Evolutionary conservation across 2,888 invertebrate genomes (phyloP), one percentile per base, ranked within the genome.

Genomic region (Alviniconcha strummeri): DNA sequence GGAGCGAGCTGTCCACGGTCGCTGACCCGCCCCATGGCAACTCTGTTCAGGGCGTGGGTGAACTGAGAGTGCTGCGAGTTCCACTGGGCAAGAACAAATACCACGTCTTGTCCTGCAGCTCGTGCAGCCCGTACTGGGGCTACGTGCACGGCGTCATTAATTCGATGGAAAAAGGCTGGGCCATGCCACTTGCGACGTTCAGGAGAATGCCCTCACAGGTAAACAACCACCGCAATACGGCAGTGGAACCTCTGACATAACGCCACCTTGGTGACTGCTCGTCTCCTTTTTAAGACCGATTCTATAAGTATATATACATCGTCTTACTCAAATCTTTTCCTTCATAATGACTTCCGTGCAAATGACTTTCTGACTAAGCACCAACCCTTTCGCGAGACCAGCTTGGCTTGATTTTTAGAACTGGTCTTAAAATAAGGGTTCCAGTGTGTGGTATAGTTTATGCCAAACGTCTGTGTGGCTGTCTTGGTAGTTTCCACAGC

Each of bases 101-200:
- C 15, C 4, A 6, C 7, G 54, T n/a, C 5, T 9, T 69, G 69
- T 5, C 54, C 19, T 69, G 80, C 55, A 54, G 13, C 57, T 17
- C n/a, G n/a, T 69, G 69, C 69, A 54, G 69, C 9, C 80, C 80
- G n/a, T 80, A 55, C 52, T 13, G 80, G 11, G 80, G 80, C 52
- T 80, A 69, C 55, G 54, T 80, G 69, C n/a, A 71, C 5, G 69
- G 80, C 19, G n/a, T 8, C 17, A 64, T 5, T 9, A 55, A 69
- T 5, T 19, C n/a, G 13, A n/a, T 11, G n/a, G 11, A 8, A 9
- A 78, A 36, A 55, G 80, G 80, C n/a, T 80, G 69, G 69, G 69
- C 80, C 13, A 54, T 80, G 55, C 80, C 80, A 4, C 55, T 80
- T 11, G 55, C 11, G 13, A 55, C n/a, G 11, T 80, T 80, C 80